Base-by-base conservation (phyloP, 2,113 vertebrate species). In the Bujurquina vittata region DNA sequence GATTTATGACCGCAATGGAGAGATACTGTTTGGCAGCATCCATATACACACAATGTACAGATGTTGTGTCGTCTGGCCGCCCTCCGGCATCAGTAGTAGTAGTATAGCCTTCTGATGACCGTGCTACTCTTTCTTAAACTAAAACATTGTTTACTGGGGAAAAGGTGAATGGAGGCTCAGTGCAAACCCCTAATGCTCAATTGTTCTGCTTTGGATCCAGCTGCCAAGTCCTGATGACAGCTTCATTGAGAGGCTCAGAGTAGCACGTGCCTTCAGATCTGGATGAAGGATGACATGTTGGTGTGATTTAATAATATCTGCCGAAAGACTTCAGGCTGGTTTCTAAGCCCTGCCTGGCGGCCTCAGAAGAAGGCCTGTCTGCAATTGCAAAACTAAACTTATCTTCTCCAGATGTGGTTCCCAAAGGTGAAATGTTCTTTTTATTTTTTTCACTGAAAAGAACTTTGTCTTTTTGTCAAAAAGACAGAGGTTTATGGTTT, bases 31-130 rank as follows among this genome's bases (percentile, higher is more conserved):
- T 93, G 89, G 84, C 87, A 91, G 84, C 81, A 65, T 86, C 80
- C 79, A 49, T 80, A 84, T 43, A 81, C 40, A 88, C 72, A 81
- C 69, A 72, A 65, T 61, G 76, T 90, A 92, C 92, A 94, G 92
- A 94, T 94, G 93, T 88, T 81, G 85, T 88, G 90, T 94, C 91
- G 92, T 92, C 84, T 93, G 91, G 90, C 87, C 79, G 92, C 85
- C 90, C 89, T 37, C 23, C 5, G 33, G 33, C 65, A 56, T 85
- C 60, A 67, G 84, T 78, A 74, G 73, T 78, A 33, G 33, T 33
- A 33, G 33, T 33, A 33, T 59, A 76, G 81, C 75, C 77, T 62
- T 79, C 77, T 78, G 82, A 35, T 40, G 65, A 77, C 82, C 80
- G 58, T 12, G 46, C 62, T 69, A 54, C 23, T 57, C 83, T 75